These are phyloP conservation scores for Zingel zingel DNA, from an alignment of 2,113 vertebrate genomes.

Conservation along the genomic window DNA sequence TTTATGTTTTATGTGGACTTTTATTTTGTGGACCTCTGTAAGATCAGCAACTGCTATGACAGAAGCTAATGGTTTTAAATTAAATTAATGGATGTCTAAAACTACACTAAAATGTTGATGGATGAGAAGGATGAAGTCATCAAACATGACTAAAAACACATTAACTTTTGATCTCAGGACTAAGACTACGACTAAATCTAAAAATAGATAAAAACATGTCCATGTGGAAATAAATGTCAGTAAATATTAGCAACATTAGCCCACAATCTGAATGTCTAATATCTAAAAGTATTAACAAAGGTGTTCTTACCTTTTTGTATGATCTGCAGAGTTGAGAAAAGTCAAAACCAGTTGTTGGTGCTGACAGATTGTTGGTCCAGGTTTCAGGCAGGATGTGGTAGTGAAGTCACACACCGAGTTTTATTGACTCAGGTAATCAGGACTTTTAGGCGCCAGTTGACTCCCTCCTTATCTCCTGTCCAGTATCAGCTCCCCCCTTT, in stretches of 20 bases:
- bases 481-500: slow-evolving; percentile 24
- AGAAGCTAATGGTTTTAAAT: background rate
- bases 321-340: background rate
- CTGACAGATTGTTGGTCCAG: background rate
- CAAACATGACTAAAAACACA: background rate
- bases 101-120: background rate
- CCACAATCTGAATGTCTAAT: background rate
- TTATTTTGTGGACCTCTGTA: background rate
- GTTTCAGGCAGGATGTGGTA: slow-evolving; percentile 5
- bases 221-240: background rate
- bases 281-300: background rate
- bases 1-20: background rate
- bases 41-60: background rate
- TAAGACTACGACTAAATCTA: background rate
- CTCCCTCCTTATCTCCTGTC: slow-evolving; percentile 50
- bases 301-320: slow-evolving; percentile 41
- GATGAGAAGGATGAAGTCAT: background rate
- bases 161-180: background rate
- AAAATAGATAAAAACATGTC: background rate
- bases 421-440: slow-evolving; percentile 69
- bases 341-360: background rate
- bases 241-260: background rate
- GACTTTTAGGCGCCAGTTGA: slow-evolving; percentile 15
- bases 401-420: slow-evolving; percentile 26
- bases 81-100: background rate